Evolutionary conservation across 2,888 invertebrate species (phyloP).

Genomic region (Pyrocoelia pectoralis): DNA sequence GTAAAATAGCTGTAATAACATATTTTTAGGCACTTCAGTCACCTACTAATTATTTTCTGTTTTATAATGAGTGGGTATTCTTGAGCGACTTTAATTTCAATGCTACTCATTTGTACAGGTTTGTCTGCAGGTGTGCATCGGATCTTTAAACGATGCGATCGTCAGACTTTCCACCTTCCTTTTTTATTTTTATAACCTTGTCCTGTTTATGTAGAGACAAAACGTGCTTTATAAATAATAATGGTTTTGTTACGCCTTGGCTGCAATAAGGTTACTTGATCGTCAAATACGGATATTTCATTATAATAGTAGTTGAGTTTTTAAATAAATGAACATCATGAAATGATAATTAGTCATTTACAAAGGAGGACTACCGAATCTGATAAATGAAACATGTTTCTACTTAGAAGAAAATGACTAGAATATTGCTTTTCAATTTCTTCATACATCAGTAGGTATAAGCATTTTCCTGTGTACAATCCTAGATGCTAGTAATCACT

Average conservation of each 20-base stretch:
- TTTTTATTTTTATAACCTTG: conserved; percentile 32
- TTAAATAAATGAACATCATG: too few relatives aligned
- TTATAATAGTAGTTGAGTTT: too few relatives aligned
- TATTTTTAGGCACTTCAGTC: too few relatives aligned
- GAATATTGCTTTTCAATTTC: too few relatives aligned
- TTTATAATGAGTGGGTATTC: conserved; percentile 12
- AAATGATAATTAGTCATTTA: too few relatives aligned
- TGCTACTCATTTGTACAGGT: conserved; percentile 31
- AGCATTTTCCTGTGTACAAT: too few relatives aligned
- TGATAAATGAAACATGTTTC: too few relatives aligned
- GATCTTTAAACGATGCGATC: conserved; percentile 35
- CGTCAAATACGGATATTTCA: too few relatives aligned
- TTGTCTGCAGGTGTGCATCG: conserved; percentile 37
- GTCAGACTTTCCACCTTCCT: conserved; percentile 39
- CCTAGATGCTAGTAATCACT: too few relatives aligned
- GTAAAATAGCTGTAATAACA: neutral
- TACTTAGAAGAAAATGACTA: too few relatives aligned
- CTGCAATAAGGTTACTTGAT: neutral
- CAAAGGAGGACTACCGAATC: too few relatives aligned
- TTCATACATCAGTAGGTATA: too few relatives aligned
- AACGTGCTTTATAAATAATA: neutral
- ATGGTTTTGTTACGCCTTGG: conserved; percentile 5
- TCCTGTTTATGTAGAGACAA: conserved; percentile 17
- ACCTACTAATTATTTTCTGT: conserved; percentile 4
- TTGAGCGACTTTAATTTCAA: neutral